Percentiles rank a stretch among this genome's conserved stretches.
Conservation (phyloP, 2,797 vertebrate genomes). For the Cebuella pygmaea region DNA sequence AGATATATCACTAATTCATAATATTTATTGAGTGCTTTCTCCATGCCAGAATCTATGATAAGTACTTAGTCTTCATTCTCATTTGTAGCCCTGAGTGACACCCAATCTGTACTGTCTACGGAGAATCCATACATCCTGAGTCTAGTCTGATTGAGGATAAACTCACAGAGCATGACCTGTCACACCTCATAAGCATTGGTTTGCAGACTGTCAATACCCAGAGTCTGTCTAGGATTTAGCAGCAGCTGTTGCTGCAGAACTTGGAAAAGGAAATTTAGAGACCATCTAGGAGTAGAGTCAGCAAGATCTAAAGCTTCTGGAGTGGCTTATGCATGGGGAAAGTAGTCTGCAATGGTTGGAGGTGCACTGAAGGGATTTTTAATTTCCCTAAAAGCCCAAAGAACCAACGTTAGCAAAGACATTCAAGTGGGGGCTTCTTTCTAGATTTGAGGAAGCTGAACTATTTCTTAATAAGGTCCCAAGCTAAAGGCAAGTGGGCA, state of each 20-base stretch:
- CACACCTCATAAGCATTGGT: constrained; percentile 23
- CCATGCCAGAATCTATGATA: neutral
- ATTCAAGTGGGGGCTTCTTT: neutral
- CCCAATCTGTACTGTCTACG: constrained; percentile 42
- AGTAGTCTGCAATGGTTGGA: neutral
- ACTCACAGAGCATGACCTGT: neutral
- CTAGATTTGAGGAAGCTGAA: neutral
- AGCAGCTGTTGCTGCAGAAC: neutral
- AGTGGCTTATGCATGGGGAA: too few species aligned
- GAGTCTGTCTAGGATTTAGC: neutral
- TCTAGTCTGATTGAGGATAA: constrained; percentile 54
- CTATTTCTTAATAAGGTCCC: neutral
- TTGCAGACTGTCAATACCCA: neutral
- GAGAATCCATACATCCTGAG: constrained; percentile 48
- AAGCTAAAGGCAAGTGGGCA: neutral
- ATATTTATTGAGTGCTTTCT: neutral
- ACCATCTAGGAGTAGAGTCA: neutral
- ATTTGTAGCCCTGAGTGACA: constrained; percentile 44
- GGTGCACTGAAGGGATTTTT: neutral
- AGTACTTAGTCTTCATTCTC: constrained; percentile 32
- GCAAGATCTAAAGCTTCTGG: neutral
- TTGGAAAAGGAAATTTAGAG: neutral
- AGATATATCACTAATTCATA: constrained; percentile 27
- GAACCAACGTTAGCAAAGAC: neutral
- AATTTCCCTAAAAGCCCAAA: neutral